A percentile compares a stretch with the other conserved stretches of the same genome.
phyloP scores from a whole-genome alignment of 2,113 vertebrate species.

The Burhinus bistriatus region DNA sequence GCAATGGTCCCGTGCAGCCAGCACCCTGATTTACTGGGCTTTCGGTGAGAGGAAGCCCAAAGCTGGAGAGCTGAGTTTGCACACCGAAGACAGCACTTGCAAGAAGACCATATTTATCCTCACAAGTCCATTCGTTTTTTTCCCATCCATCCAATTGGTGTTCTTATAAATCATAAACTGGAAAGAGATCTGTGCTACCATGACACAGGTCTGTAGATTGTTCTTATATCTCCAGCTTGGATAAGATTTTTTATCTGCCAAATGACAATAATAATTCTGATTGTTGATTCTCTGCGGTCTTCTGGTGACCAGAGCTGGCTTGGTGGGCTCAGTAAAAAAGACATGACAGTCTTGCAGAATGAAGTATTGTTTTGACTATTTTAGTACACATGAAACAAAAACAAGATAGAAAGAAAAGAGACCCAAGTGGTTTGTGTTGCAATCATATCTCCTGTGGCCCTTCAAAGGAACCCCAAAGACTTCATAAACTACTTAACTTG shows the following conservation, averaged over 20 bases:
- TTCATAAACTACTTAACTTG: background rate
- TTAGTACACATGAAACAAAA: background rate
- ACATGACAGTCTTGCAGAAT: background rate
- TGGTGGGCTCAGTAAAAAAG: background rate
- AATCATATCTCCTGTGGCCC: background rate
- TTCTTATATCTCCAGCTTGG: background rate
- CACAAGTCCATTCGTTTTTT: background rate
- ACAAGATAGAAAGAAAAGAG: background rate
- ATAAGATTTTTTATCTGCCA: background rate
- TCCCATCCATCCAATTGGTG: too few relatives aligned
- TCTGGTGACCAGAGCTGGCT: background rate
- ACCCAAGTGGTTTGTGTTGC: background rate
- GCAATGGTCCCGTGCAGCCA: too few relatives aligned
- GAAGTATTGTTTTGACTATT: background rate
- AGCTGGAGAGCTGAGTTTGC: background rate
- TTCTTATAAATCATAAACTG: background rate
- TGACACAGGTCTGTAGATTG: background rate
- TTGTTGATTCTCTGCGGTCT: background rate
- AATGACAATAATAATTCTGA: background rate
- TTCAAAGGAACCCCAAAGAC: background rate
- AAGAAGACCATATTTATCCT: background rate
- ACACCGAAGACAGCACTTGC: rapidly evolving
- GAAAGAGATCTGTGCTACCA: background rate
- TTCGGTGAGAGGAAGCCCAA: background rate
- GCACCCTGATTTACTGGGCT: background rate